Base-by-base conservation (phyloP, 2,888 invertebrate genomes). In the Cinara cedri region DNA sequence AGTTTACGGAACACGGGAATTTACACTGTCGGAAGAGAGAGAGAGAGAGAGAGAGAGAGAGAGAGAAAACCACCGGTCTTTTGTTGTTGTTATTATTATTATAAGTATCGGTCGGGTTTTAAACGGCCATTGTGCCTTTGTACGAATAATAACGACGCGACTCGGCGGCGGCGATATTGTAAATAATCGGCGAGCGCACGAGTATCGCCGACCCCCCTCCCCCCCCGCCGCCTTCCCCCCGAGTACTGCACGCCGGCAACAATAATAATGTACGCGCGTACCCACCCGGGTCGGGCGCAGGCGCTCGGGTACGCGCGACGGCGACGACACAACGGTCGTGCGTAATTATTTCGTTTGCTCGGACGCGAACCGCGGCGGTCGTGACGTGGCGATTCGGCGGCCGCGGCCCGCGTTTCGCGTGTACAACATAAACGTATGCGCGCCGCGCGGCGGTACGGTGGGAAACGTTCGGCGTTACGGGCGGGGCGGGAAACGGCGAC, bases 291-390 rank as follows among this genome's bases (percentile, higher is more conserved):
- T n/a, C n/a, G n/a, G n/a, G n/a, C n/a, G n/a, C n/a, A n/a, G n/a
- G n/a, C n/a, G n/a, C n/a, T n/a, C n/a, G n/a, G n/a, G n/a, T n/a
- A n/a, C n/a, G n/a, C 34, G 19, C 54, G 54, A 54, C 54, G 19
- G 34, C 55, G 71, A 70, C 60, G 34, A 71, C 65, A 46, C 24
- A 34, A 46, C 57, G 68, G 70, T 78, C 78, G 78, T 78, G 78
- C 60, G 66, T 78, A 78, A 78, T 78, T 78, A 78, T 78, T 78
- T 78, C 78, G 70, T 78, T n/a, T 78, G 70, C 76, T 8, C 19
- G 46, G 10, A 3, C 51, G 34, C 54, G 24, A 19, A 51, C 9
- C n/a, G 19, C 3, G 21, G 49, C n/a, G 34, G 57, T 78, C 78
- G 78, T 78, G 78, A 78, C 60, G 78, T 62, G 78, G 70, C 78